Conservation (phyloP, 1,140 invertebrate species). For the Cyclargus thomasi region DNA sequence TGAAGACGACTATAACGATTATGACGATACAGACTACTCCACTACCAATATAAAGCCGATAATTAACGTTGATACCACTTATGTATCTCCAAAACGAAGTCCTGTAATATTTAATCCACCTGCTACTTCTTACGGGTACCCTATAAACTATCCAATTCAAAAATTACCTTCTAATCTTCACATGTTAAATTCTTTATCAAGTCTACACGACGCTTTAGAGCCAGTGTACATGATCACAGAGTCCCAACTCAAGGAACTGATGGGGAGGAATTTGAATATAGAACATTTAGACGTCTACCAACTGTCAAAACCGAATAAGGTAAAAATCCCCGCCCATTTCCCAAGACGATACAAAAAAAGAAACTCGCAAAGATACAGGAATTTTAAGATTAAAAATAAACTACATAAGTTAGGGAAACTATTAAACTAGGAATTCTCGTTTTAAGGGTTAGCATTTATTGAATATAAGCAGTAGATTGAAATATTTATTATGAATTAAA, state of each 20-base stretch:
- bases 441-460: too few species aligned
- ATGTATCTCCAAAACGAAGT: slow-evolving; percentile 11
- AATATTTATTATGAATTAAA: too few species aligned
- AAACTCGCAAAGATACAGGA: slow-evolving; percentile 36
- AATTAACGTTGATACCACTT: slow-evolving; percentile 17
- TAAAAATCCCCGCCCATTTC: slow-evolving; percentile 25
- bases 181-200: slow-evolving; percentile 27
- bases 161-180: slow-evolving; percentile 22
- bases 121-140: slow-evolving; percentile 17
- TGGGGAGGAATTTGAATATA: slow-evolving; percentile 58
- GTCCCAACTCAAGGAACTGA: slow-evolving; percentile 47
- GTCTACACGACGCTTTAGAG: slow-evolving; percentile 34
- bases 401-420: slow-evolving; percentile 44
- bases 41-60: slow-evolving; percentile 18
- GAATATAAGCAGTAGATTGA: too few species aligned
- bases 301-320: slow-evolving; percentile 33
- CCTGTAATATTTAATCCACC: slow-evolving; percentile 8
- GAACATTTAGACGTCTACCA: slow-evolving; percentile 59
- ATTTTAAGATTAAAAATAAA: slow-evolving; percentile 37
- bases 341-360: slow-evolving; percentile 42
- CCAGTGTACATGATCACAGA: slow-evolving; percentile 57
- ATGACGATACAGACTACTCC: slow-evolving; percentile 32
- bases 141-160: slow-evolving; percentile 17
- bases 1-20: slow-evolving; percentile 44
- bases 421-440: neutral